Percentiles rank a stretch among this genome's conserved stretches.
phyloP scores from a whole-genome alignment of 2,888 invertebrate species.

The Tortrix viridana region DNA sequence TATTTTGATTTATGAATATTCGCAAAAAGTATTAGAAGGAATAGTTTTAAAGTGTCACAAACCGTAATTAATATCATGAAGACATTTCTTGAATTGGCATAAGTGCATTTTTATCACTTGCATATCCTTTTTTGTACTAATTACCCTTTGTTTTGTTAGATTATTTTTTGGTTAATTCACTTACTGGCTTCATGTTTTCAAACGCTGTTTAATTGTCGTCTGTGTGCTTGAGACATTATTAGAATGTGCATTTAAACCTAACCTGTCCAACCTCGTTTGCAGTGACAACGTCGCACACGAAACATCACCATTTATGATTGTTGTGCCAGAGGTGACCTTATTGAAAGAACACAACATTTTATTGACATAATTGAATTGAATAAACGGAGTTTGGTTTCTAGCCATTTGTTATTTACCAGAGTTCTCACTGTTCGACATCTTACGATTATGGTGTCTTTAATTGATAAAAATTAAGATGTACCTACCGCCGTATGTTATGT shows the following conservation, averaged over 20 bases:
- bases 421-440: too few relatives aligned
- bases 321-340: constrained; percentile 62
- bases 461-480: too few relatives aligned
- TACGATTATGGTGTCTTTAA: too few relatives aligned
- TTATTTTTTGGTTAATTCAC: constrained; percentile 44
- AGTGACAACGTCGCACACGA: constrained; percentile 63
- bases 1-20: constrained; percentile 16
- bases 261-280: constrained; percentile 59
- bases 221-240: constrained; percentile 58
- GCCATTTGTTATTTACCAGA: not conserved
- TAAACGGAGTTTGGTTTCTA: not conserved
- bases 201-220: constrained; percentile 60
- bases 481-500: too few relatives aligned
- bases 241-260: constrained; percentile 68
- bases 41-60: constrained; percentile 27
- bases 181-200: constrained; percentile 49
- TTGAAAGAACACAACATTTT: not conserved
- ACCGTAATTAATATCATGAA: constrained; percentile 17
- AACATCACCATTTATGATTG: constrained; percentile 49
- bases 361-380: not conserved
- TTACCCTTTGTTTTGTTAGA: constrained; percentile 41
- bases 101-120: constrained; percentile 18
- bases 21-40: constrained; percentile 17
- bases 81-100: constrained; percentile 32
- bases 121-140: constrained; percentile 29